Base-by-base conservation (phyloP, 2,888 invertebrate species). In the Platycheirus rosarum region DNA sequence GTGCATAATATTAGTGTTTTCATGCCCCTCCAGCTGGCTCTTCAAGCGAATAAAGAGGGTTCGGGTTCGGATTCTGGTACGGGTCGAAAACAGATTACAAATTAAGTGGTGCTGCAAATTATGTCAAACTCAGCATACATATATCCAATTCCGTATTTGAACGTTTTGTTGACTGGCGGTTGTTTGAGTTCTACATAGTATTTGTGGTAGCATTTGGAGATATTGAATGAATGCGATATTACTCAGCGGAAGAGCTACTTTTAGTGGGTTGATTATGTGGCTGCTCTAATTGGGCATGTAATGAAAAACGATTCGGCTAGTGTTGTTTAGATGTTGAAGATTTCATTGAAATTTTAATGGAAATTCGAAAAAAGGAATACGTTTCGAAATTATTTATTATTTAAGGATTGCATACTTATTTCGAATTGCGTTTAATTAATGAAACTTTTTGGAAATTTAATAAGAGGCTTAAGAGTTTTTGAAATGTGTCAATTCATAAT, bases 41-140 rank as follows among this genome's bases (percentile, higher is more conserved):
- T 80, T 71, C 48, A 35, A 57, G 42, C 60, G 32, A 35, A 37
- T 11, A 29, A 40, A 23, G 11, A 63, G 29, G 49, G 6, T 42
- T 48, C 40, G n/a, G n/a, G n/a, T n/a, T n/a, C n/a, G n/a, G n/a
- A n/a, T n/a, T n/a, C n/a, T n/a, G n/a, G n/a, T n/a, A n/a, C 44
- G 77, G 76, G 46, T 63, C 66, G 60, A 68, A 66, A 75, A 62
- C 63, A 55, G 74, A 68, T 82, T 82, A 82, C 57, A 73, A 82
- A 82, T 77, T 73, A 77, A 82, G 77, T 73, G 82, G 77, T 77
- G 49, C 82, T 82, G 82, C 71, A 68, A 77, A 82, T 82, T 82
- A 82, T 82, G 82, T 82, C 82, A 82, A 77, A 82, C 77, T 82
- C 77, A 71, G 82, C 82, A 82, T 77, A 77, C n/a, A n/a, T n/a